phyloP scores from a whole-genome alignment of 2,113 vertebrate genomes.

The Motacilla tschutschensis region DNA sequence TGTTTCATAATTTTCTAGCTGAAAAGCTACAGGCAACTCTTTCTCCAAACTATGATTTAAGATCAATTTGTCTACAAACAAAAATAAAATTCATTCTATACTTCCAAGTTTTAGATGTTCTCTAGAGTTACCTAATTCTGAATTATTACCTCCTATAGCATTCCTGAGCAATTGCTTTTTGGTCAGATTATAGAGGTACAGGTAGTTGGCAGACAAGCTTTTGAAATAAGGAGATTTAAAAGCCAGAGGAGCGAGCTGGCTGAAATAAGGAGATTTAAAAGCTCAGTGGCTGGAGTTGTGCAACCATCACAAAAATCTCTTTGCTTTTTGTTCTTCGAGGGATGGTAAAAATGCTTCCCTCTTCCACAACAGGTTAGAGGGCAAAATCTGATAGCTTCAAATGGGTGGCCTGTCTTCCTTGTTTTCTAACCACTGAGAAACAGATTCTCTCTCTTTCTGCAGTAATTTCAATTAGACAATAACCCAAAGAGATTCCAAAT shows the following conservation, averaged over 20 bases:
- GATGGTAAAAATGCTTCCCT: neutral
- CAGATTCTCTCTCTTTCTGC: neutral
- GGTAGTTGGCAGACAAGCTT: neutral
- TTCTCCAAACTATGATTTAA: neutral
- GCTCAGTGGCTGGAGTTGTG: neutral
- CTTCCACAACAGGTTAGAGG: neutral
- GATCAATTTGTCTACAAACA: neutral
- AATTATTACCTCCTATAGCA: slow-evolving; percentile 11
- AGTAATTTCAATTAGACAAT: neutral
- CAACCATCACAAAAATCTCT: neutral
- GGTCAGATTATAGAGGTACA: neutral
- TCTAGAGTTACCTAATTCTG: neutral
- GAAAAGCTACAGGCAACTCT: neutral
- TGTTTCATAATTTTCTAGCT: neutral
- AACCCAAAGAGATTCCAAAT: neutral
- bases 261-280: slow-evolving; percentile 25
- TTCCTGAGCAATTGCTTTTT: slow-evolving; percentile 23
- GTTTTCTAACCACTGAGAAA: neutral
- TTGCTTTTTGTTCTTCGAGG: neutral
- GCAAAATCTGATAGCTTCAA: neutral
- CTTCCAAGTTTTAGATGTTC: neutral
- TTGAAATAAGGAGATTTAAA: slow-evolving; percentile 23
- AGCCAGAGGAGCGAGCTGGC: neutral
- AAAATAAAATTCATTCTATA: neutral
- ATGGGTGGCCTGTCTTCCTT: neutral